Percentiles rank a stretch among this genome's conserved stretches.
Conservation (phyloP, 2,113 vertebrate genomes). For the Vombatus ursinus region DNA sequence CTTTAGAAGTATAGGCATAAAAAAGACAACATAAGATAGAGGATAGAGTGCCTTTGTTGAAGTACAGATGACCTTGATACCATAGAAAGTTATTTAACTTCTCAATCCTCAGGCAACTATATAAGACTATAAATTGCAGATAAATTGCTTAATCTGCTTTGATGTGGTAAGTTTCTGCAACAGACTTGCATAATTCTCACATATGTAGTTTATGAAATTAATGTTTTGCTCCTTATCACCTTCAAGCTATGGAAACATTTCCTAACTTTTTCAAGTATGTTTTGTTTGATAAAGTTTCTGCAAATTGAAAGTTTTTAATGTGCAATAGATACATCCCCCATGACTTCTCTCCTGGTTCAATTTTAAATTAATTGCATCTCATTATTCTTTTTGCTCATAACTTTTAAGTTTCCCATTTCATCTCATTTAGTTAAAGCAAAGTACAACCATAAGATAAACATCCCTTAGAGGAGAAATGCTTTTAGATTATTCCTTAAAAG, state of each 20-base stretch:
- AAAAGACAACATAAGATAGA: neutral
- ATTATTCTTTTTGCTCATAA: neutral
- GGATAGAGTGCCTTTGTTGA: neutral
- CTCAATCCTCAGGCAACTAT: neutral
- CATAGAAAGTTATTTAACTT: neutral
- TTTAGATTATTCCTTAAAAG: neutral
- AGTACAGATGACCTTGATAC: neutral
- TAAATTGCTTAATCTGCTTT: neutral
- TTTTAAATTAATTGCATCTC: conserved; percentile 25
- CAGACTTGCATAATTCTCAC: neutral
- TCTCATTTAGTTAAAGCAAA: conserved; percentile 35
- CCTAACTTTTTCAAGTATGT: neutral
- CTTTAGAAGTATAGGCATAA: neutral
- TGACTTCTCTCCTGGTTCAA: conserved; percentile 17
- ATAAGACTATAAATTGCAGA: neutral
- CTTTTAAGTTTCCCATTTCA: conserved; percentile 35
- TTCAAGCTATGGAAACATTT: neutral
- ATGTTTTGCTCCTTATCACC: neutral
- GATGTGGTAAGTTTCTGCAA: neutral
- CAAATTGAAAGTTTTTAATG: neutral
- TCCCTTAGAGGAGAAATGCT: neutral
- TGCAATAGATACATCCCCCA: conserved; percentile 3
- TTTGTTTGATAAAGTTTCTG: neutral
- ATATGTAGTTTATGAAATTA: neutral
- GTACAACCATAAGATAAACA: conserved; percentile 24